A percentile compares a stretch with the other conserved stretches of the same genome.
phyloP scores from a whole-genome alignment of 2,113 vertebrate genomes.

The Sitta europaea region DNA sequence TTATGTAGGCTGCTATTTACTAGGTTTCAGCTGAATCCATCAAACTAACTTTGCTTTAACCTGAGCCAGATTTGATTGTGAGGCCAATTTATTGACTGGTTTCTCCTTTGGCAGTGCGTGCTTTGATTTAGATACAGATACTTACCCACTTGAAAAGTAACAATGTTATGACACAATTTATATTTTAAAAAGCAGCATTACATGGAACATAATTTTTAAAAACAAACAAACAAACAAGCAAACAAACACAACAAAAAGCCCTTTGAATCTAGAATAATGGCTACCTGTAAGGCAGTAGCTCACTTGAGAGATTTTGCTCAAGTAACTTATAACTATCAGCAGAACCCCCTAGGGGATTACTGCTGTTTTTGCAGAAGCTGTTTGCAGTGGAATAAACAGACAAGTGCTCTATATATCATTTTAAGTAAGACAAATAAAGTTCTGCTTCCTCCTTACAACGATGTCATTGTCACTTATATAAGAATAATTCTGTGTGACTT shows the following conservation, averaged over 20 bases:
- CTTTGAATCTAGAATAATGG: slow-evolving; percentile 83
- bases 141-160: slow-evolving; percentile 69
- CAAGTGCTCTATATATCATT: slow-evolving; percentile 86
- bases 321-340: slow-evolving; percentile 84
- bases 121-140: slow-evolving; percentile 69
- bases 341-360: slow-evolving; percentile 70
- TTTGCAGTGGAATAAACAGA: slow-evolving; percentile 85
- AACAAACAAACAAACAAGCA: slow-evolving; percentile 35
- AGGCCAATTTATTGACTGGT: slow-evolving; percentile 73
- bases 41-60: slow-evolving; percentile 76
- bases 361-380: slow-evolving; percentile 81
- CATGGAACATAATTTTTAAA: slow-evolving; percentile 63
- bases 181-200: slow-evolving; percentile 74
- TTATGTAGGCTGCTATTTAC: slow-evolving; percentile 75
- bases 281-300: slow-evolving; percentile 81
- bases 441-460: slow-evolving; percentile 83
- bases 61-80: slow-evolving; percentile 76
- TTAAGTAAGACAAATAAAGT: slow-evolving; percentile 89
- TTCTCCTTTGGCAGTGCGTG: slow-evolving; percentile 57
- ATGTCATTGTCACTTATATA: slow-evolving; percentile 86
- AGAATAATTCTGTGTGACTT: slow-evolving; percentile 84
- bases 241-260: slow-evolving; percentile 69
- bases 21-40: slow-evolving; percentile 69
- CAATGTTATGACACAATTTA: slow-evolving; percentile 72
- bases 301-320: slow-evolving; percentile 80